Conservation (phyloP, 2,113 vertebrate genomes). For the Osmerus mordax region DNA sequence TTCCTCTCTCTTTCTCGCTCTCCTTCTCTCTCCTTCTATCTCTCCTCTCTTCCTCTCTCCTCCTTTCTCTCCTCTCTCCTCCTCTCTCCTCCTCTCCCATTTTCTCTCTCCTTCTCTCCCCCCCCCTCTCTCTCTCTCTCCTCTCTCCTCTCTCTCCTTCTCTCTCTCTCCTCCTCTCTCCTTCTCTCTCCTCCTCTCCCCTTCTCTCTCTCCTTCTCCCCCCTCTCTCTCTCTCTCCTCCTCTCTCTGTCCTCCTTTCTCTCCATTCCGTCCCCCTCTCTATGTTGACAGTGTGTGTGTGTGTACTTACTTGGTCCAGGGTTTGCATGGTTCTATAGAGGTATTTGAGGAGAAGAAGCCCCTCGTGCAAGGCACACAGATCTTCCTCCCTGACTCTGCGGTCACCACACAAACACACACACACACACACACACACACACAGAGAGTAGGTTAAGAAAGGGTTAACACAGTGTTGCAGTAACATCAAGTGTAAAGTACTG, state of each 20-base stretch:
- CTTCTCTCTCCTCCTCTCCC: not conserved
- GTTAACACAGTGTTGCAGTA: no score
- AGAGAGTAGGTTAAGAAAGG: not conserved
- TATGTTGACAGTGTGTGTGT: conserved; percentile 3
- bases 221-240: not conserved
- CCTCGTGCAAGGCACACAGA: conserved; percentile 67
- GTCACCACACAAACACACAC: conserved; percentile 18
- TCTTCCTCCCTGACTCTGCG: conserved; percentile 59
- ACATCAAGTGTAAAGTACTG: not conserved
- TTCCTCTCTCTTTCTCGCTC: not conserved
- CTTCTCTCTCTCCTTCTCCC: not conserved
- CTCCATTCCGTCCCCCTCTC: not conserved
- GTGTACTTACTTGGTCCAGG: conserved; percentile 88
- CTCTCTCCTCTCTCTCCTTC: not conserved
- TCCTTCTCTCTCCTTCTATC: not conserved
- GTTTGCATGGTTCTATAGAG: conserved; percentile 76
- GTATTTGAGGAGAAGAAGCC: conserved; percentile 80
- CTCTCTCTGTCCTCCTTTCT: not conserved
- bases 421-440: not conserved
- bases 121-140: not conserved
- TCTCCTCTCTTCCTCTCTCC: not conserved
- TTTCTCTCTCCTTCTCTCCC: not conserved
- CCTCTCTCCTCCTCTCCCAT: not conserved
- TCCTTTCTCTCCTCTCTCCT: not conserved
- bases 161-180: not conserved